A percentile compares a stretch with the other conserved stretches of the same genome.
These are phyloP conservation scores for Sparus aurata DNA, from an alignment of 2,797 vertebrate species.

Conservation along the genomic window DNA sequence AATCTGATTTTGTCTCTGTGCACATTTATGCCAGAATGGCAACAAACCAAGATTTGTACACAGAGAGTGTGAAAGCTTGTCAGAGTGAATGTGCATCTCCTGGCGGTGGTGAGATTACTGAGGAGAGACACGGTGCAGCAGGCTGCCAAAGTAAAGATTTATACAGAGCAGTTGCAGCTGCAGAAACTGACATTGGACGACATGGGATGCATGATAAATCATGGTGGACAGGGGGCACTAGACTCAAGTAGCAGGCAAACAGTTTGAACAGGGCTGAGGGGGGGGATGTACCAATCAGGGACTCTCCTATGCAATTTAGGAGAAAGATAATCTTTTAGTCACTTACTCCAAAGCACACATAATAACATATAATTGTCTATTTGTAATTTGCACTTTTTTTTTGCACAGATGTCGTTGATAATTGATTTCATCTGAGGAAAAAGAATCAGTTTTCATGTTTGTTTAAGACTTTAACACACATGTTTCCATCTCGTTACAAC, in stretches of 20 bases:
- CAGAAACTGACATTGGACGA: slow-evolving; percentile 86
- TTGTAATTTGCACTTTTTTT: background rate
- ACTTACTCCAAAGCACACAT: background rate
- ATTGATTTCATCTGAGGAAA: background rate
- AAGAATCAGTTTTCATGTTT: background rate
- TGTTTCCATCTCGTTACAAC: background rate
- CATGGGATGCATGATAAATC: slow-evolving; percentile 85
- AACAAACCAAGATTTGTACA: slow-evolving; percentile 68
- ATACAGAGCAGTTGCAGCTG: slow-evolving; percentile 84
- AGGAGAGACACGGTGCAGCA: slow-evolving; percentile 74
- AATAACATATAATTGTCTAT: background rate
- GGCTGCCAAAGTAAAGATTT: slow-evolving; percentile 85
- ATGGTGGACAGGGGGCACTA: slow-evolving; percentile 80
- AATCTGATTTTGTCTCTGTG: slow-evolving; percentile 65
- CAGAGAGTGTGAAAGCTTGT: slow-evolving; percentile 72
- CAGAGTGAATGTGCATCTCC: slow-evolving; percentile 76
- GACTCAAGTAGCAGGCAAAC: slow-evolving; percentile 77
- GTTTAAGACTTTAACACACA: background rate
- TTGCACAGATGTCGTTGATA: background rate
- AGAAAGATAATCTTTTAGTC: slow-evolving; percentile 10
- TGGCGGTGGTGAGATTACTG: slow-evolving; percentile 75
- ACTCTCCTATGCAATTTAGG: slow-evolving; percentile 29
- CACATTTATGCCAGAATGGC: slow-evolving; percentile 56
- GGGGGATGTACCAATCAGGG: slow-evolving; percentile 47
- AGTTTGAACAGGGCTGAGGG: slow-evolving; percentile 50